Evolutionary conservation across 2,113 vertebrate genomes (phyloP), one percentile per base, ranked within the genome.

Genomic region (Holacanthus passer): DNA sequence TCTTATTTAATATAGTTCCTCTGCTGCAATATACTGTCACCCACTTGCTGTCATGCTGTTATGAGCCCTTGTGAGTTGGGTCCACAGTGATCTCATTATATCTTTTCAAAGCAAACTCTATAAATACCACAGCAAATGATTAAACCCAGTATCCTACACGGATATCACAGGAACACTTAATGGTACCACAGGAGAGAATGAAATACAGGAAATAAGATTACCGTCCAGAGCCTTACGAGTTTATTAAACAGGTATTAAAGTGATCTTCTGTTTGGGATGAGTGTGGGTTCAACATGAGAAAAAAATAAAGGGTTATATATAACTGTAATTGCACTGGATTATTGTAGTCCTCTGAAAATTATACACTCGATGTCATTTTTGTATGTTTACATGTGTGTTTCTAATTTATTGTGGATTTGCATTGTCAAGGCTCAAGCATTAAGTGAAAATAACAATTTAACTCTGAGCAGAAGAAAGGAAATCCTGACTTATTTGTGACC

Each of bases 401-500:
- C 12, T 41, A 29, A 19, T 59, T 19, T n/a, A 24, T 39, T 32
- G 13, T 47, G 19, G n/a, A 58, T n/a, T 72, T 43, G 35, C 24
- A 37, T 24, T 45, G 45, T 12, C 11, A 48, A 31, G 3, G 1
- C 52, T 58, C 11, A 48, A 31, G 3, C 1, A 47, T 58, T 0
- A 27, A 41, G 14, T 10, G 39, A 77, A 62, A 45, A 48, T n/a
- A 35, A 2, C 6, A 22, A 37, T 37, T 69, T 37, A 24, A 35
- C n/a, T 24, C 35, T 7, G 2, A 56, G 56, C 22, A 59, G 62
- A 22, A 12, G 7, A 17, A 17, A 58, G 27, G 43, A 0, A 16
- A 1, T 10, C 24, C 8, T 73, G 9, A 5, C 14, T 74, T 68
- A 86, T 91, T 84, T 86, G 24, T 87, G 58, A 75, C 77, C 29